phyloP scores from a whole-genome alignment of 2,113 vertebrate species.

The Clarias gariepinus region DNA sequence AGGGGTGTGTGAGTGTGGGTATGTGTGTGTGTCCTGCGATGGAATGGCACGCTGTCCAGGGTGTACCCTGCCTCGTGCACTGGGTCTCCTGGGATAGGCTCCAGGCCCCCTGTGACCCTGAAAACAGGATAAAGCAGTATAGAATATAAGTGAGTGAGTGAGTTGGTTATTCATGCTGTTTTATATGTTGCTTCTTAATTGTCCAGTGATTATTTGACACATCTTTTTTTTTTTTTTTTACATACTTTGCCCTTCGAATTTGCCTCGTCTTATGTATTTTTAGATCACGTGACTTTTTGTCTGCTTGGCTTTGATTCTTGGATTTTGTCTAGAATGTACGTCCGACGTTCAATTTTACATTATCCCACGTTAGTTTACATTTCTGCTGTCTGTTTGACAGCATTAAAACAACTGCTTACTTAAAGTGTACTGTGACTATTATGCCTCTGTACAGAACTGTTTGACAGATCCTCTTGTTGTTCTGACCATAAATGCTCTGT shows the following conservation, averaged over 20 bases:
- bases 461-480: not conserved
- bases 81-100: too few species aligned
- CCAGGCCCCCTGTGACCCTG: too few species aligned
- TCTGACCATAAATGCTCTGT: not conserved
- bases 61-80: too few species aligned
- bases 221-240: not conserved
- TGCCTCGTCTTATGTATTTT: too few species aligned
- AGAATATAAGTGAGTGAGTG: too few species aligned
- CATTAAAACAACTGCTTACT: not conserved
- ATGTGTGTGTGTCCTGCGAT: too few species aligned
- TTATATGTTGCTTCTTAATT: not conserved
- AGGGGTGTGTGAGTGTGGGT: too few species aligned
- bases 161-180: not conserved
- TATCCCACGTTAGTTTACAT: not conserved
- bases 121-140: too few species aligned
- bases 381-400: not conserved
- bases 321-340: not conserved
- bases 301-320: not conserved
- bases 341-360: not conserved
- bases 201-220: not conserved
- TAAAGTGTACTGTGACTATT: not conserved
- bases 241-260: too few species aligned
- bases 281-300: not conserved
- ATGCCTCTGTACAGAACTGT: not conserved
- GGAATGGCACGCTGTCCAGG: too few species aligned